Base-by-base conservation (phyloP, 2,113 vertebrate species). In the Mohoua ochrocephala region DNA sequence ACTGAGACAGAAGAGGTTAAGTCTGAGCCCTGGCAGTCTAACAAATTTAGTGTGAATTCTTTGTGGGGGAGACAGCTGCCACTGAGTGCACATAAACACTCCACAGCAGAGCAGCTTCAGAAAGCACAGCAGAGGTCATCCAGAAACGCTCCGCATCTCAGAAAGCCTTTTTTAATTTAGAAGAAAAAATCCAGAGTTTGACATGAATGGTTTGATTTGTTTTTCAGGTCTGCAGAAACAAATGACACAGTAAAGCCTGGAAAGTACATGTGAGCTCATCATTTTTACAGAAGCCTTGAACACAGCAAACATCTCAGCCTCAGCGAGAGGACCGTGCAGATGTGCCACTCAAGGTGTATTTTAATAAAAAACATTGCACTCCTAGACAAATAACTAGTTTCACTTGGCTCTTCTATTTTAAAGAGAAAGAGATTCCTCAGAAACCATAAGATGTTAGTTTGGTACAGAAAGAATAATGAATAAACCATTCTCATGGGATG, bases 141-240 rank as follows among this genome's bases (percentile, higher is more conserved):
- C 74, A 84, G 67, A 94, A 97, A 63, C 3, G 8, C 33, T 78
- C 14, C 17, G 16, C 67, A 77, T 77, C 63, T 59, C 64, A 94
- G 74, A 93, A 75, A 86, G 30, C 54, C 41, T 84, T 71, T 93
- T 94, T 93, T 57, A 96, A 91, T 93, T 87, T 76, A 86, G 82
- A 82, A 53, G 19, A n/a, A 69, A 91, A 87, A 59, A 69, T 50
- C 10, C 53, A 63, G 49, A 56, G 35, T 84, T 95, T 96, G 92
- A 93, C 71, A 45, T 73, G 31, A 71, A 67, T 50, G 52, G 8
- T 59, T 89, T 76, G 47, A 89, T 95, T 95, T 95, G 49, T 70
- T 94, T 95, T 75, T 60, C 59, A 82, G 76, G 31, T 90, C 59
- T 75, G 57, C 50, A 94, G 74, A 74, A 89, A 86, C 78, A 71